Conservation (phyloP, 1,140 invertebrate species). For the Drosophila bocqueti region DNA sequence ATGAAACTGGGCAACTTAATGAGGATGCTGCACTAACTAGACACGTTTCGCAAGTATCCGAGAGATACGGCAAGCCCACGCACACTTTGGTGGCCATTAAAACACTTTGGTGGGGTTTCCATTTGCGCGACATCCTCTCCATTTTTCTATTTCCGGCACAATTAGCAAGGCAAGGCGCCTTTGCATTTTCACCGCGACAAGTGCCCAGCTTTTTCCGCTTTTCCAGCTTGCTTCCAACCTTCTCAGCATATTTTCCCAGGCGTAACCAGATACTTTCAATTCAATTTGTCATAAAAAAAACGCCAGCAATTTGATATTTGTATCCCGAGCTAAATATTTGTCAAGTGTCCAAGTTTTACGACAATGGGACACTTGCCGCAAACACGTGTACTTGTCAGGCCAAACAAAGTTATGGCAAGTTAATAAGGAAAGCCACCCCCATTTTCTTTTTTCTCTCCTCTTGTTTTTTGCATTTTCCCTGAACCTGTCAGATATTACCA, state of each 20-base stretch:
- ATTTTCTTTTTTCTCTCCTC: neutral
- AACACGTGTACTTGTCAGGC: slow-evolving; percentile 79
- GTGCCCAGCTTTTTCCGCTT: neutral
- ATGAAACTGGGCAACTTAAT: slow-evolving; percentile 62
- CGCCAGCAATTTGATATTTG: slow-evolving; percentile 36
- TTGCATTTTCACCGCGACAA: slow-evolving; percentile 3
- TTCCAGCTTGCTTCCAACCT: neutral
- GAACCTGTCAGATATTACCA: slow-evolving; percentile 48
- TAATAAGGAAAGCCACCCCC: slow-evolving; percentile 26
- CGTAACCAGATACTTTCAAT: slow-evolving; percentile 81
- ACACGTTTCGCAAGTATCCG: slow-evolving; percentile 60
- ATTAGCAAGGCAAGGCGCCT: slow-evolving; percentile 53
- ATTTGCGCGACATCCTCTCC: slow-evolving; percentile 43
- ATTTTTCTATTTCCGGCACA: slow-evolving; percentile 76
- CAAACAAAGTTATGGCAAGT: slow-evolving; percentile 63
- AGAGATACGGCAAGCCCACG: slow-evolving; percentile 25
- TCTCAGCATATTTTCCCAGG: slow-evolving; percentile 59
- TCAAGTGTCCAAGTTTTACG: slow-evolving; percentile 60
- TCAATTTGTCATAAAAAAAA: slow-evolving; percentile 59
- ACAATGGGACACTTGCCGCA: slow-evolving; percentile 72
- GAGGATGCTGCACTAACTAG: slow-evolving; percentile 79
- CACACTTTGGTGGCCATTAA: slow-evolving; percentile 75
- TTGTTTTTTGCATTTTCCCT: neutral
- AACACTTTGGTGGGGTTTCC: slow-evolving; percentile 75
- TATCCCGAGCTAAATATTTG: slow-evolving; percentile 46